These are phyloP conservation scores for Drosophila leontia DNA, from an alignment of 1,140 invertebrate genomes.

Conservation along the genomic window DNA sequence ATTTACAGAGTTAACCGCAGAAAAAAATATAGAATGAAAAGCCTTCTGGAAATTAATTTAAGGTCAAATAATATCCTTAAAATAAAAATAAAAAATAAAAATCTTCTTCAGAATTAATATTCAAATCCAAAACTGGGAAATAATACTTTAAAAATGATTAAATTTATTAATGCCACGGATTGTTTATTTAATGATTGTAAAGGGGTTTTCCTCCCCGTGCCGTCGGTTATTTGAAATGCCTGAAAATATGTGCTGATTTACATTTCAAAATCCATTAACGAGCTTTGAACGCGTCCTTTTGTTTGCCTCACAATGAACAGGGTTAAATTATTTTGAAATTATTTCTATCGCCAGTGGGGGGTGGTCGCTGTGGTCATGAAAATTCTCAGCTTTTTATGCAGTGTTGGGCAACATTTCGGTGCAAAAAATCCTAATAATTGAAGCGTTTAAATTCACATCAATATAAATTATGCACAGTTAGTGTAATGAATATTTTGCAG, in stretches of 20 bases:
- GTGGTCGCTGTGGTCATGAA: slow-evolving; percentile 3
- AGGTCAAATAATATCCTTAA: too few relatives aligned
- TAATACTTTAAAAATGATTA: slow-evolving; percentile 6
- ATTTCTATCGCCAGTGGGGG: slow-evolving; percentile 19
- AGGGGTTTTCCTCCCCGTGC: neutral
- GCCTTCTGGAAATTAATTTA: neutral
- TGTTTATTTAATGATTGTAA: slow-evolving; percentile 30
- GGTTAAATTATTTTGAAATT: slow-evolving; percentile 27
- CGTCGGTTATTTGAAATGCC: slow-evolving; percentile 22
- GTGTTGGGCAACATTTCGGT: neutral
- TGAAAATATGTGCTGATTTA: slow-evolving; percentile 27
- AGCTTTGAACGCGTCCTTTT: slow-evolving; percentile 2
- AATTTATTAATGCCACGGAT: slow-evolving; percentile 16
- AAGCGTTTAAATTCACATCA: slow-evolving; percentile 60
- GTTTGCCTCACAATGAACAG: slow-evolving; percentile 10
- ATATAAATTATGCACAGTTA: slow-evolving; percentile 54
- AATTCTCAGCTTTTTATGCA: slow-evolving; percentile 7
- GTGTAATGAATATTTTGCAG: slow-evolving; percentile 30
- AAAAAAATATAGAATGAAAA: neutral
- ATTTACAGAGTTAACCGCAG: slow-evolving; percentile 14
- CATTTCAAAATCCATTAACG: slow-evolving; percentile 39
- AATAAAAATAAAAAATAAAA: neutral
- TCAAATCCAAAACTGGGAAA: neutral
- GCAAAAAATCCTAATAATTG: slow-evolving; percentile 36
- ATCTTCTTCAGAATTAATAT: neutral